A percentile compares a stretch with the other conserved stretches of the same genome.
These are phyloP conservation scores for Clusia tigrina DNA, from an alignment of 2,888 invertebrate genomes.

Conservation along the genomic window DNA sequence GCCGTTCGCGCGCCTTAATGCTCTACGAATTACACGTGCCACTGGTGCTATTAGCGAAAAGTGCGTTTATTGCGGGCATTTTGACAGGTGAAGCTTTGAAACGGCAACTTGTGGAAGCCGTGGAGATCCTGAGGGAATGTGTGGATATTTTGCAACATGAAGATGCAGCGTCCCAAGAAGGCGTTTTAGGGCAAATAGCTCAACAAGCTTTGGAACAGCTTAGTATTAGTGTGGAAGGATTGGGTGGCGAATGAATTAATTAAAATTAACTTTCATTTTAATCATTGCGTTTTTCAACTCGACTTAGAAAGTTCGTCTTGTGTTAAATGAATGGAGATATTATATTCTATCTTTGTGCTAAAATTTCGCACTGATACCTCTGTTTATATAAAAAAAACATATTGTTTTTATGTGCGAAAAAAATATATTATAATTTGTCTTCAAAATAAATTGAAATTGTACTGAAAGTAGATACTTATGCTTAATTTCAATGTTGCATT, in stretches of 20 bases:
- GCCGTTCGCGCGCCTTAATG: conserved; percentile 79
- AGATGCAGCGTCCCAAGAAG: conserved; percentile 65
- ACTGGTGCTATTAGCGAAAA: conserved; percentile 74
- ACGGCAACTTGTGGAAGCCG: conserved; percentile 71
- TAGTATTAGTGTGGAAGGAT: conserved; percentile 56
- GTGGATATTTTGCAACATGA: conserved; percentile 74
- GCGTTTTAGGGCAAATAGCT: conserved; percentile 56
- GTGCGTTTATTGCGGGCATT: conserved; percentile 69
- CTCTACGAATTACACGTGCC: conserved; percentile 85
- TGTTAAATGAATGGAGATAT: too few species aligned
- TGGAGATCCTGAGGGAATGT: conserved; percentile 71
- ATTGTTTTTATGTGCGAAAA: too few species aligned
- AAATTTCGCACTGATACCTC: too few species aligned
- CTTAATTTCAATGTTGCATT: too few species aligned
- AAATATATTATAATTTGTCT: too few species aligned
- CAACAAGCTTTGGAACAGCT: conserved; percentile 57
- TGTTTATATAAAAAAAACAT: too few species aligned
- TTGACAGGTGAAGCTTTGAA: conserved; percentile 71
- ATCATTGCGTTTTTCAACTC: conserved; percentile 19
- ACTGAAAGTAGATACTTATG: too few species aligned
- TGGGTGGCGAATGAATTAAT: conserved; percentile 44
- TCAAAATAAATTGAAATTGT: too few species aligned
- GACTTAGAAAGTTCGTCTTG: too few species aligned
- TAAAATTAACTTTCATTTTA: conserved; percentile 14
- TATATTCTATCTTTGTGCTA: too few species aligned